Evolutionary conservation across 2,113 vertebrate genomes (phyloP).

Genomic region (cat (Felis catus)): DNA sequence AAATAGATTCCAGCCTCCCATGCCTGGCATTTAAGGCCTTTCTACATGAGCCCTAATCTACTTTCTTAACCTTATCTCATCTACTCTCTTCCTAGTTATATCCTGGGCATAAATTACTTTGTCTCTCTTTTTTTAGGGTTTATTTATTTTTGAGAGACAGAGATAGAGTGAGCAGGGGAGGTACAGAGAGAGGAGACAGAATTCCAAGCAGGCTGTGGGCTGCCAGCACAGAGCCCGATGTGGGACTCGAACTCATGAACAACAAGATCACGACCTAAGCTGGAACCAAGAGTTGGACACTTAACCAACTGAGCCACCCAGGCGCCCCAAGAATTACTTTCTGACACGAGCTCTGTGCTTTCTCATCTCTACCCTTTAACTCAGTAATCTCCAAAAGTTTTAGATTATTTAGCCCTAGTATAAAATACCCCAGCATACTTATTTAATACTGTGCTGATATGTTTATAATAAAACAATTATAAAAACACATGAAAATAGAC

Average conservation of each 20-base stretch:
- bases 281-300: no score
- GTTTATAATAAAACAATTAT: not conserved
- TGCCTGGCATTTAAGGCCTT: not conserved
- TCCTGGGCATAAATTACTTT: not conserved
- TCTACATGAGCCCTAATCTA: not conserved
- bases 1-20: not conserved
- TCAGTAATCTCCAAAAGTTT: not conserved
- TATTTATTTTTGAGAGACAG: no score
- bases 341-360: not conserved
- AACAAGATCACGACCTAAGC: no score
- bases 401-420: not conserved
- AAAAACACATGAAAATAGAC: not conserved
- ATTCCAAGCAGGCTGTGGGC: no score
- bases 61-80: not conserved
- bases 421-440: conserved; percentile 20
- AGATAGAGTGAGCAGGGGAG: no score
- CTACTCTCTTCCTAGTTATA: not conserved
- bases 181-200: no score
- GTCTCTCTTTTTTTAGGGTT: no score
- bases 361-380: not conserved
- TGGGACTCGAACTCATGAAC: no score
- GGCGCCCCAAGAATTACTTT: not conserved
- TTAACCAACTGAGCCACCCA: no score
- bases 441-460: not conserved
- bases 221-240: no score